Conservation (phyloP, 2,797 vertebrate genomes). For the Catamblyrhynchus diadema region DNA sequence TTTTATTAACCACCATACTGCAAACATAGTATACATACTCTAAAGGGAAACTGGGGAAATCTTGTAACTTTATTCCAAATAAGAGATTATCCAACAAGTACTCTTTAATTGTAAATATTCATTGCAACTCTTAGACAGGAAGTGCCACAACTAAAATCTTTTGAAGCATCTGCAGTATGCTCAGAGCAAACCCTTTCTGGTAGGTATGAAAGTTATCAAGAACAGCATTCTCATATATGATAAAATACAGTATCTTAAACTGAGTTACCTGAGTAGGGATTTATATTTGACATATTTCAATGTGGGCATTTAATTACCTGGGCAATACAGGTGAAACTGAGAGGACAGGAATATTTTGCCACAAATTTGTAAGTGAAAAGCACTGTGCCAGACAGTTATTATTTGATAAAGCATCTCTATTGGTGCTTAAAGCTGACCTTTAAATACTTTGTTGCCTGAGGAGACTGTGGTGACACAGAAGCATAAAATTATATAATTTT, state of each 20-base stretch:
- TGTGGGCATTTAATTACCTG: not conserved
- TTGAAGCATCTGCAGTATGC: not conserved
- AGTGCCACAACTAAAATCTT: not conserved
- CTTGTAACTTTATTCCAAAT: not conserved
- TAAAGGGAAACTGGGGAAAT: not conserved
- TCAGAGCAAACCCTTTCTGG: not conserved
- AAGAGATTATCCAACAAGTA: not conserved
- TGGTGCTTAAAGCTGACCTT: not conserved
- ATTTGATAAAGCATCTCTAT: not conserved
- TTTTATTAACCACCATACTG: not conserved
- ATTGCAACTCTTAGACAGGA: not conserved
- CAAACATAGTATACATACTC: not conserved
- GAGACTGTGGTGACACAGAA: not conserved
- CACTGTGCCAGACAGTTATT: not conserved
- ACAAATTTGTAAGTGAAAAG: not conserved
- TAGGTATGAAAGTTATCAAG: not conserved
- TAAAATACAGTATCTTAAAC: not conserved
- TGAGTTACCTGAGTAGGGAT: not conserved
- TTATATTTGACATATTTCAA: not conserved
- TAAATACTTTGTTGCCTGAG: not conserved
- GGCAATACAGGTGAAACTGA: not conserved
- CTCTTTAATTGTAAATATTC: not conserved
- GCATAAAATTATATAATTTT: not conserved
- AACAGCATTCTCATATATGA: not conserved
- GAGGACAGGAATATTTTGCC: not conserved